Evolutionary conservation across 2,888 invertebrate species (phyloP), one percentile per base, ranked within the genome.

Genomic region (Harpalus rufipes): DNA sequence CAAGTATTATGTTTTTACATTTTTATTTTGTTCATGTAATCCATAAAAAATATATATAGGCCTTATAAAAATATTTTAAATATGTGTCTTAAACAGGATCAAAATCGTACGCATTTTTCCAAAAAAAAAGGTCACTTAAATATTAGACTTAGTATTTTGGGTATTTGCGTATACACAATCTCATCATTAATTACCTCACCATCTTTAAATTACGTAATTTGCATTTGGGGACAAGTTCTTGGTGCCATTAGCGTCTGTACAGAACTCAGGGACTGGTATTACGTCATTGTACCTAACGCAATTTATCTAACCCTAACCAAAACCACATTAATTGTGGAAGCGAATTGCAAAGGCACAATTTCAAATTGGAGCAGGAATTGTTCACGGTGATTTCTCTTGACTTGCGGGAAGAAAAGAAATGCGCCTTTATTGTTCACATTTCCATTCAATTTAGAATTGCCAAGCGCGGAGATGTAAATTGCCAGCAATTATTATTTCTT

Each of bases 281-380:
- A 61, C 21, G 61, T 18, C 61, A 61, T 18, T 61, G 21, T 61
- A 61, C 21, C 21, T 61, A 61, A 61, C 16, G 61, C 61, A 61
- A 61, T 61, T 61, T 61, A 61, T 61, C 61, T 18, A 16, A 61
- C 61, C 61, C 21, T 16, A 18, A 61, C 61, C 61, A 61, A 61
- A 61, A 61, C 61, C 61, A 61, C 61, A 61, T 61, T 25, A 61
- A 61, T 61, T 61, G 61, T 61, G 21, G 61, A 7, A 61, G 10
- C 21, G 61, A 61, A 61, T 61, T 61, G 61, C 21, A 18, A 61
- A 21, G 10, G 61, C 18, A 18, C 25, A 61, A 61, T 21, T 61
- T 61, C 18, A 51, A 61, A 61, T 61, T 61, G 61, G 18, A 25
- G 21, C 10, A 61, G 18, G 44, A 32, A 32, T 32, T 32, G 3